Evolutionary conservation across 2,888 invertebrate genomes (phyloP), one percentile per base, ranked within the genome.

Genomic region (Frankliniella fusca): DNA sequence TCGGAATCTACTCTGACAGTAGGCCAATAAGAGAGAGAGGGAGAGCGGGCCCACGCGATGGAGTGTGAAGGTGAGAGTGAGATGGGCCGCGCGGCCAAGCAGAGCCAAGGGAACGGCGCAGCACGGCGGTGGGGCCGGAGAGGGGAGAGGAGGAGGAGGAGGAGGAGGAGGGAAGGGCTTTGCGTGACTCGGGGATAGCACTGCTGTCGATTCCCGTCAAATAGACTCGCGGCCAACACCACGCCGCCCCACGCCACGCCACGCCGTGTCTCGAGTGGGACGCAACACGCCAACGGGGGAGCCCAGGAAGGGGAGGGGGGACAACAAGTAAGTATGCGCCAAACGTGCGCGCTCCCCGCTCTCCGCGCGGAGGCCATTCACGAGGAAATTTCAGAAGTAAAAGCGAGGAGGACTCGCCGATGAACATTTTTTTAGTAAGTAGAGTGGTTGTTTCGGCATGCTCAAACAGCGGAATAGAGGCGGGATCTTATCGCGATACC

Each of bases 171-270:
- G 70, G 23, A 23, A n/a, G 70, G 10, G 11, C 23, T 27, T 76
- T 27, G 70, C 70, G 70, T 76, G 70, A 76, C 70, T 23, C 27
- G 23, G 27, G 61, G 61, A 61, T 61, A 61, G 27, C 70, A 76
- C 23, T 27, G 70, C 70, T 23, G 70, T 76, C 70, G 70, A 76
- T 76, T 23, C 70, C 70, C 70, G 70, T 76, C 70, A 76, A 76
- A 76, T 76, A 27, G 70, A 76, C 70, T 76, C 61, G 61, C 61
- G 70, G 27, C 70, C 23, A 76, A 20, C 54, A 12, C 54, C 54
- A 15, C 15, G 11, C 54, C 15, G 5, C 54, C 15, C 54, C 20
- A 54, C 15, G 11, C 54, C 15, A 15, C 54, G 54, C 54, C 20
- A 54, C 54, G 20, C 61, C 61, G 61, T 18, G 70, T 76, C 70